A percentile compares a stretch with the other conserved stretches of the same genome.
Evolutionary conservation across 2,797 vertebrate species (phyloP).

Genomic region (Hipposideros larvatus): DNA sequence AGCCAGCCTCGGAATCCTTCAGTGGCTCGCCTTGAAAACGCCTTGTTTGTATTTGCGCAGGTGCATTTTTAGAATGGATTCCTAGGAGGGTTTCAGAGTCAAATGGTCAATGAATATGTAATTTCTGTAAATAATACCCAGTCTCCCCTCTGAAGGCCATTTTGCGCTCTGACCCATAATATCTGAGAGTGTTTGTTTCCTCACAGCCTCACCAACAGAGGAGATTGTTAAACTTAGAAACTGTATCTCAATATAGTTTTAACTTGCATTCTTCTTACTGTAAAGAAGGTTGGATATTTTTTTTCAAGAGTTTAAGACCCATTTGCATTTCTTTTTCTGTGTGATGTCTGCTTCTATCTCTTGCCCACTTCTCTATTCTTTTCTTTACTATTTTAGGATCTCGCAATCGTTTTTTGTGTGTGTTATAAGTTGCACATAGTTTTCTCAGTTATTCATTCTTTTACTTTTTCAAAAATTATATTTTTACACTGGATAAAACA

Average conservation of each 20-base stretch:
- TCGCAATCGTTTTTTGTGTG: neutral
- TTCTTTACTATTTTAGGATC: neutral
- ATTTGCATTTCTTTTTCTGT: neutral
- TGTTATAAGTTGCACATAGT: neutral
- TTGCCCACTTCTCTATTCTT: neutral
- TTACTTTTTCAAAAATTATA: neutral
- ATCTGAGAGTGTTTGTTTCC: neutral
- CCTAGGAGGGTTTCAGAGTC: neutral
- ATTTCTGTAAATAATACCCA: neutral
- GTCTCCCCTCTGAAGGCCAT: neutral
- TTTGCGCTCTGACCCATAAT: neutral
- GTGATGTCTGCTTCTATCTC: neutral
- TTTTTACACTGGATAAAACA: neutral
- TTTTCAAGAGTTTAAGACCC: neutral
- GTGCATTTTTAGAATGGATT: neutral
- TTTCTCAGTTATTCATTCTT: neutral
- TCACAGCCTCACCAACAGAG: neutral
- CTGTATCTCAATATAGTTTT: neutral
- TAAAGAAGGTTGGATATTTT: neutral
- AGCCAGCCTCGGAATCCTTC: neutral
- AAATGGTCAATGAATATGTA: neutral
- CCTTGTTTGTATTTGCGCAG: neutral
- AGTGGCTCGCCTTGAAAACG: neutral
- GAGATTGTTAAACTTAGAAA: neutral
- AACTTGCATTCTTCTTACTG: neutral